Conservation (phyloP, 2,113 vertebrate genomes). For the Hystrix cristata region DNA sequence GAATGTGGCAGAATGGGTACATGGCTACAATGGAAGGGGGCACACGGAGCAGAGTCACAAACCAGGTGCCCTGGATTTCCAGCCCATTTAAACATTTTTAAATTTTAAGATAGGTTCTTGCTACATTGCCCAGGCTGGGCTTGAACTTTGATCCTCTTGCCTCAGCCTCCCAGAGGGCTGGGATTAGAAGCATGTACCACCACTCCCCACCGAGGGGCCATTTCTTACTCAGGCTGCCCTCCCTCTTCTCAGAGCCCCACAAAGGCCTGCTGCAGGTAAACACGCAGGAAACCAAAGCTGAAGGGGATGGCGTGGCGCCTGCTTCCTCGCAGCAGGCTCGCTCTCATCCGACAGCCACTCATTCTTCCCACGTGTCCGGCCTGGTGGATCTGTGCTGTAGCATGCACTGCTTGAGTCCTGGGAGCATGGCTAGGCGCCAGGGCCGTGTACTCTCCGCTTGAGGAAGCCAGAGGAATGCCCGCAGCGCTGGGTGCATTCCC, state of each 20-base stretch:
- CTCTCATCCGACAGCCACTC: neutral
- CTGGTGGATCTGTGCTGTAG: conserved; percentile 64
- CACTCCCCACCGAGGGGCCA: neutral
- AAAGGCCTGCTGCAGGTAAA: neutral
- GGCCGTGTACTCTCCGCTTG: conserved; percentile 51
- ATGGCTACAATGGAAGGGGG: too few species aligned
- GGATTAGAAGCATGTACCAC: neutral
- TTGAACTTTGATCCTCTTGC: neutral
- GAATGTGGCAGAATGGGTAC: neutral
- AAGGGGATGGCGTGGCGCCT: neutral
- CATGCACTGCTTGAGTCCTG: conserved; percentile 65
- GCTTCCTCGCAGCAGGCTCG: neutral
- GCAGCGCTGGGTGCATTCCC: conserved; percentile 65
- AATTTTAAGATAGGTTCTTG: neutral
- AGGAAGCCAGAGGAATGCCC: conserved; percentile 73
- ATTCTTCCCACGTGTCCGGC: conserved; percentile 64
- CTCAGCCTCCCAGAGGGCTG: neutral
- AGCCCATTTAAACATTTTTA: neutral
- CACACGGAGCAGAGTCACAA: too few species aligned
- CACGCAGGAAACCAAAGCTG: neutral
- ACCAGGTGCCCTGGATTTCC: neutral
- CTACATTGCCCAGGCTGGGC: neutral
- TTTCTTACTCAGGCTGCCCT: neutral
- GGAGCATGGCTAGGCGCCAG: conserved; percentile 69
- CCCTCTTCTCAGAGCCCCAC: neutral